Conservation (phyloP, 2,888 invertebrate species). For the Proisotoma minuta region DNA sequence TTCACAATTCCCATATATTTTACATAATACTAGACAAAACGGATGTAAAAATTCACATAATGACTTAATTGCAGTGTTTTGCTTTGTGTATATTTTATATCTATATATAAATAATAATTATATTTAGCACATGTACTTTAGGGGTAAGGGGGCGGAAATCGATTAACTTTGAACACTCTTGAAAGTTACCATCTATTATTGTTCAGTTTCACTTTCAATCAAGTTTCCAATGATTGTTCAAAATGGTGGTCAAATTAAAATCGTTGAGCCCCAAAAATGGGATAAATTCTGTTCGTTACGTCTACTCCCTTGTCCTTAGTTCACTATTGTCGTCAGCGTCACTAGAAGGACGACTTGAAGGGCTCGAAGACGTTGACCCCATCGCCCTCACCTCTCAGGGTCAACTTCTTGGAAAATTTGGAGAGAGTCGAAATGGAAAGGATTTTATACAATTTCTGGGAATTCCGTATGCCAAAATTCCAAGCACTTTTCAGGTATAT, state of each 20-base stretch:
- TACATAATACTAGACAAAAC: too few relatives aligned
- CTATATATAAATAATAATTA: too few relatives aligned
- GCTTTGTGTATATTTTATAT: too few relatives aligned
- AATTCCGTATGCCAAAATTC: constrained; percentile 31
- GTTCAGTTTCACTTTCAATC: too few relatives aligned
- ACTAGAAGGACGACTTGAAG: constrained; percentile 6
- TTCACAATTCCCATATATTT: too few relatives aligned
- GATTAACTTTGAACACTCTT: too few relatives aligned
- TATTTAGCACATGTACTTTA: too few relatives aligned
- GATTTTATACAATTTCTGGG: constrained; percentile 33
- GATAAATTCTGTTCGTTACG: background rate
- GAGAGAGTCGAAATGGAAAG: constrained; percentile 21
- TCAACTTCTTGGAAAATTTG: constrained; percentile 29
- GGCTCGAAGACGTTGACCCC: constrained; percentile 25
- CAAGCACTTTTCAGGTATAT: constrained; percentile 29
- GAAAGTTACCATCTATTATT: too few relatives aligned
- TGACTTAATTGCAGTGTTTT: too few relatives aligned
- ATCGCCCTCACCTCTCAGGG: constrained; percentile 27
- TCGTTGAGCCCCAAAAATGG: background rate
- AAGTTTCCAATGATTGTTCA: too few relatives aligned
- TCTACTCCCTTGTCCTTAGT: background rate
- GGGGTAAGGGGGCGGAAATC: too few relatives aligned
- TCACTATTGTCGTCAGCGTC: background rate
- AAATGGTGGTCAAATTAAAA: background rate
- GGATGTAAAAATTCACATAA: too few relatives aligned